These are phyloP conservation scores for Lasioglossum oenotherae DNA, from an alignment of 2,888 invertebrate genomes.

Conservation along the genomic window DNA sequence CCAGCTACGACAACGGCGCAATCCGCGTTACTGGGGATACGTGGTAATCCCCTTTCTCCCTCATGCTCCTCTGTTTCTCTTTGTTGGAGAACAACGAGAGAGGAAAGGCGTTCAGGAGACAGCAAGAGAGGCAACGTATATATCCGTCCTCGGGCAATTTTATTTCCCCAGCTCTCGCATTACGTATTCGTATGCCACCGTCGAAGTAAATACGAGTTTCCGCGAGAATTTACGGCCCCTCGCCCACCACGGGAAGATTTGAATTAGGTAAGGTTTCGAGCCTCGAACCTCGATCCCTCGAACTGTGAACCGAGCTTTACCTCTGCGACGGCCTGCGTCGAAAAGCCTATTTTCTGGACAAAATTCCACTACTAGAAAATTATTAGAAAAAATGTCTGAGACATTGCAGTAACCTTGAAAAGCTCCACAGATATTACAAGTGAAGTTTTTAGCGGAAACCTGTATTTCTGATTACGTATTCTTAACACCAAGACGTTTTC, in stretches of 20 bases:
- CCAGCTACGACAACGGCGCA: not conserved
- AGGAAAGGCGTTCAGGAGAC: not conserved
- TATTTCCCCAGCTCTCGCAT: not conserved
- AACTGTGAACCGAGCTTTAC: not conserved
- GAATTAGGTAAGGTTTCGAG: not conserved
- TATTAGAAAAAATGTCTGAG: no score
- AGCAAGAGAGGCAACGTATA: not conserved
- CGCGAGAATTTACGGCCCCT: conserved; percentile 5
- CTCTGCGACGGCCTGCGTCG: no score
- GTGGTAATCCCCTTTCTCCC: conserved; percentile 17
- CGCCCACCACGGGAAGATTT: conserved; percentile 5
- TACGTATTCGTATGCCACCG: not conserved
- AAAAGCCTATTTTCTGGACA: no score
- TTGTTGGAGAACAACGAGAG: not conserved
- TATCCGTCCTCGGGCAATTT: conserved; percentile 2
- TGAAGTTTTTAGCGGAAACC: no score
- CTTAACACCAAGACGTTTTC: no score
- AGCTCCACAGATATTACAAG: no score
- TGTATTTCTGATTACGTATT: no score
- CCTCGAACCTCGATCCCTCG: not conserved
- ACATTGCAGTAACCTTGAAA: no score
- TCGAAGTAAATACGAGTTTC: conserved; percentile 8
- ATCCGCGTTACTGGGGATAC: conserved; percentile 10
- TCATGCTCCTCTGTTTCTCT: not conserved
- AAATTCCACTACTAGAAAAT: no score